Percentiles rank a stretch among this genome's conserved stretches.
These are phyloP conservation scores for Lycodopsis pacificus DNA, from an alignment of 2,797 vertebrate species.

Conservation along the genomic window DNA sequence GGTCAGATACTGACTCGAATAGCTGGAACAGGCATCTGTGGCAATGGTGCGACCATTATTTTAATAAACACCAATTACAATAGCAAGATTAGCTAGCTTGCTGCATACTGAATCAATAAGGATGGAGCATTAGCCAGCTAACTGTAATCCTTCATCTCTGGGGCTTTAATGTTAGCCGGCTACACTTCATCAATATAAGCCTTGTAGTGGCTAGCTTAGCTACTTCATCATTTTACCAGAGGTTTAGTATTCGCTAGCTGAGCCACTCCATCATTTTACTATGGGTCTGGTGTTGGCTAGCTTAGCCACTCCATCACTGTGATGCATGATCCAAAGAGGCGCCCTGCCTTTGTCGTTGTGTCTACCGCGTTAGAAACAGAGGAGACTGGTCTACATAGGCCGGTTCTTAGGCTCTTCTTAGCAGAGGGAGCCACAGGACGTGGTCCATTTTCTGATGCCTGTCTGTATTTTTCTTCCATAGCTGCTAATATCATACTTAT, in stretches of 20 bases:
- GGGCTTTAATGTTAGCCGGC: constrained; percentile 27
- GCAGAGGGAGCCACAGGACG: not conserved
- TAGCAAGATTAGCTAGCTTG: not conserved
- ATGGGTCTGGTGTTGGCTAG: constrained; percentile 21
- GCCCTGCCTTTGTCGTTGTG: constrained; percentile 40
- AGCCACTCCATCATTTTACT: constrained; percentile 44
- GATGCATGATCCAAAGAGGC: constrained; percentile 41
- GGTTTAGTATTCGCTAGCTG: constrained; percentile 17
- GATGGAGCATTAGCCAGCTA: constrained; percentile 2
- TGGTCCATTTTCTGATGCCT: not conserved
- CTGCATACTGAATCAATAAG: constrained; percentile 3
- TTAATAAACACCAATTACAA: not conserved
- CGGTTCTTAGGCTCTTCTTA: not conserved
- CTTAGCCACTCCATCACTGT: constrained; percentile 49
- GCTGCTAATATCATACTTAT: not conserved
- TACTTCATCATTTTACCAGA: constrained; percentile 36
- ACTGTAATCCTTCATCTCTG: constrained; percentile 12
- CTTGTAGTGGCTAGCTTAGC: constrained; percentile 32
- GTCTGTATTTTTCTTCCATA: not conserved
- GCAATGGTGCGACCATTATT: not conserved
- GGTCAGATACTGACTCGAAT: not conserved
- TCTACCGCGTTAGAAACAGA: constrained; percentile 24
- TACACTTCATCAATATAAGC: constrained; percentile 40
- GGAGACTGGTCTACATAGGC: not conserved
- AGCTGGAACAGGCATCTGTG: not conserved